These are phyloP conservation scores for Oscheius sp. DNA, from an alignment of 2,888 invertebrate genomes.

Conservation along the genomic window DNA sequence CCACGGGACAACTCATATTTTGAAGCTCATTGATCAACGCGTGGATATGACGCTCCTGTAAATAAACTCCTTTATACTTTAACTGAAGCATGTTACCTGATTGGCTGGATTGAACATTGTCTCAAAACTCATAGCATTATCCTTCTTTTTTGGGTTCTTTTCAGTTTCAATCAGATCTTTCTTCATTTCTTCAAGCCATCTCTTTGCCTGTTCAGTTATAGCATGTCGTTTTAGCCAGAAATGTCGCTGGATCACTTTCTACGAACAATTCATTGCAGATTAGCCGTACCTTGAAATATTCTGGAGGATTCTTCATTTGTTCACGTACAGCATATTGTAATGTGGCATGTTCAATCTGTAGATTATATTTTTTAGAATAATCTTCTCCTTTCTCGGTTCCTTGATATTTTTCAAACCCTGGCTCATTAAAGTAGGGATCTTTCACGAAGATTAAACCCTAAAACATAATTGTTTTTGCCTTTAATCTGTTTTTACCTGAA, in stretches of 20 bases:
- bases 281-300: slow-evolving; percentile 57
- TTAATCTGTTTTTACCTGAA: slow-evolving; percentile 57
- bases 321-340: slow-evolving; percentile 69
- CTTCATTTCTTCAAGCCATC: slow-evolving; percentile 51
- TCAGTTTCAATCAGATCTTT: slow-evolving; percentile 49
- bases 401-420: slow-evolving; percentile 74
- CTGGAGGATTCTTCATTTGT: slow-evolving; percentile 60
- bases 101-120: slow-evolving; percentile 49
- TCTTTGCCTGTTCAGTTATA: slow-evolving; percentile 60
- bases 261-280: slow-evolving; percentile 23
- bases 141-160: slow-evolving; percentile 46
- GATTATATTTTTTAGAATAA: slow-evolving; percentile 66
- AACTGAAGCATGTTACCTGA: slow-evolving; percentile 37
- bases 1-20: slow-evolving; percentile 60
- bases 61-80: background rate
- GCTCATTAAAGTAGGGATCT: slow-evolving; percentile 78
- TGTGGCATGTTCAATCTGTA: slow-evolving; percentile 69
- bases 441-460: slow-evolving; percentile 76
- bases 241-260: slow-evolving; percentile 66
- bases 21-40: slow-evolving; percentile 57
- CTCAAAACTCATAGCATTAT: slow-evolving; percentile 53
- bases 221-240: slow-evolving; percentile 67
- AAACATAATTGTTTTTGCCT: slow-evolving; percentile 54
- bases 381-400: slow-evolving; percentile 67
- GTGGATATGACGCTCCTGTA: slow-evolving; percentile 54